A percentile compares a stretch with the other conserved stretches of the same genome.
Conservation (phyloP, 2,888 invertebrate species). For the Linnaemya vulpina region DNA sequence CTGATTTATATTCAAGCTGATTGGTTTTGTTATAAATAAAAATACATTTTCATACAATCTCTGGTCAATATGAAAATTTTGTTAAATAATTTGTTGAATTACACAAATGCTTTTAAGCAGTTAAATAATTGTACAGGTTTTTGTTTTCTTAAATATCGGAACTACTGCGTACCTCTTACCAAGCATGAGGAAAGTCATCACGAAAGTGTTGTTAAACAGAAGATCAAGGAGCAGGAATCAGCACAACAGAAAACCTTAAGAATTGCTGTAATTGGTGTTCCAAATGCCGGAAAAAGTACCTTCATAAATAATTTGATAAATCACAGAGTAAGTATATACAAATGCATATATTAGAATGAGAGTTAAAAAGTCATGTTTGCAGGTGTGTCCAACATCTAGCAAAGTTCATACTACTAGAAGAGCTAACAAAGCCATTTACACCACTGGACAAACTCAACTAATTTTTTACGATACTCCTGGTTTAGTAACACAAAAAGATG, state of each 20-base stretch:
- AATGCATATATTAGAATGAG: not conserved
- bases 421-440: constrained; percentile 89
- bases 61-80: constrained; percentile 46
- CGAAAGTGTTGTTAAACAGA: not conserved
- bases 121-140: not conserved
- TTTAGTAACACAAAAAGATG: constrained; percentile 88
- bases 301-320: constrained; percentile 93
- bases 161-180: constrained; percentile 16
- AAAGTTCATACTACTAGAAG: constrained; percentile 96
- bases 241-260: constrained; percentile 75
- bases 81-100: constrained; percentile 50
- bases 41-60: not conserved
- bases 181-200: constrained; percentile 16
- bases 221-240: not conserved
- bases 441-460: constrained; percentile 91
- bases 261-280: constrained; percentile 94
- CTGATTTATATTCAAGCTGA: too few species aligned
- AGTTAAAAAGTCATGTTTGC: not conserved
- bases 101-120: constrained; percentile 34
- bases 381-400: constrained; percentile 95
- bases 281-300: constrained; percentile 98
- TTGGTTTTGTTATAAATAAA: too few species aligned
- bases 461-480: constrained; percentile 98
- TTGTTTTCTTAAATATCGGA: constrained; percentile 2
- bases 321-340: constrained; percentile 86